phyloP scores from a whole-genome alignment of 2,888 invertebrate species.

The Zele albiditarsus region DNA sequence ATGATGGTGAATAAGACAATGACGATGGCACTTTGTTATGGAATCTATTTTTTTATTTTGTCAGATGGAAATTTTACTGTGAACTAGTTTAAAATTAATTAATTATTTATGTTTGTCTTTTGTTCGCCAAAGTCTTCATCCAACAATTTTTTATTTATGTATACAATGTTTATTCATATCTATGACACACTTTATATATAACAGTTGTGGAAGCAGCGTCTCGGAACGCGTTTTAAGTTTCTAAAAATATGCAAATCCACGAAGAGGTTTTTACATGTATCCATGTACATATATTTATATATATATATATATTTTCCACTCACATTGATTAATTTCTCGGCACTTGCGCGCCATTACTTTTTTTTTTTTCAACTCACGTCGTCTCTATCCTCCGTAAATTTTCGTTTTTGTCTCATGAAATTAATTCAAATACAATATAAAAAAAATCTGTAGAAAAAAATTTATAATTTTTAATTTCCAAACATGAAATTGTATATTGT shows the following conservation, averaged over 20 bases:
- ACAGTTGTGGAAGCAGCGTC: not conserved
- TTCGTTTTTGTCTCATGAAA: not conserved
- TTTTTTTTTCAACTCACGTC: not conserved
- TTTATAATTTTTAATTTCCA: not conserved
- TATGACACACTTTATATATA: not conserved
- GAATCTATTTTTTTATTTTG: not conserved
- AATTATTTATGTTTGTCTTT: not conserved
- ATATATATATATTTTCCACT: not conserved
- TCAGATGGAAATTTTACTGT: constrained; percentile 1
- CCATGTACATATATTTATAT: not conserved
- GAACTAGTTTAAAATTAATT: not conserved
- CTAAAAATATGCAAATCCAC: constrained; percentile 2
- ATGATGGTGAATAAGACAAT: no score
- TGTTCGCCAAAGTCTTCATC: not conserved
- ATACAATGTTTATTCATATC: not conserved
- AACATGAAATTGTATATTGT: not conserved
- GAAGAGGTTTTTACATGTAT: not conserved
- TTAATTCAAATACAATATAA: not conserved
- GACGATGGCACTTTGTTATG: no score
- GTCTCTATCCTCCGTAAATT: not conserved
- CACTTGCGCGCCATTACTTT: not conserved
- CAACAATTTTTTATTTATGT: not conserved
- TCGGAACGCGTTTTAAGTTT: not conserved
- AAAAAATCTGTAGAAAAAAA: not conserved
- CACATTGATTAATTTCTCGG: not conserved